phyloP scores from a whole-genome alignment of 2,888 invertebrate species.

The Lypha dubia region DNA sequence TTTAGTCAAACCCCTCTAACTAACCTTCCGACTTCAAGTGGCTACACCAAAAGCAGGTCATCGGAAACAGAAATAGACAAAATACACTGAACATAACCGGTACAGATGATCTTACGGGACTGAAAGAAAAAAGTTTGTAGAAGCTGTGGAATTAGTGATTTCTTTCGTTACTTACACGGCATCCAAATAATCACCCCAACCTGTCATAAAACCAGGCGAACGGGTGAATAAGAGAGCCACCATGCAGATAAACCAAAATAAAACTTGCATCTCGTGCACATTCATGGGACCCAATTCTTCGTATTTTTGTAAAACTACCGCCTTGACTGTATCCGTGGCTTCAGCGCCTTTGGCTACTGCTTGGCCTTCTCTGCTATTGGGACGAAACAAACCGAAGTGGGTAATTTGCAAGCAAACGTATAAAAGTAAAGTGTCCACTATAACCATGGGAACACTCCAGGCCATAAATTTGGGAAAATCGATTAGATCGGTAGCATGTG shows the following conservation, averaged over 20 bases:
- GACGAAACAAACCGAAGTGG: conserved; percentile 79
- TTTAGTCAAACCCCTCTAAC: neutral
- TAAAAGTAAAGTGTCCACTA: conserved; percentile 72
- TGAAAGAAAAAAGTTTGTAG: conserved; percentile 32
- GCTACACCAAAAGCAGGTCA: conserved; percentile 88
- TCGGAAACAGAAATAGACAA: conserved; percentile 91
- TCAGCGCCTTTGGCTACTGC: conserved; percentile 62
- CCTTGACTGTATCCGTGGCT: conserved; percentile 55
- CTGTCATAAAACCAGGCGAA: conserved; percentile 66
- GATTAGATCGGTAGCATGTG: conserved; percentile 74
- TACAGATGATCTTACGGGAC: conserved; percentile 83
- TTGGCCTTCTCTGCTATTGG: conserved; percentile 70
- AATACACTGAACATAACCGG: conserved; percentile 90
- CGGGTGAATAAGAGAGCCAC: conserved; percentile 65
- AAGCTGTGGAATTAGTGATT: too few species aligned
- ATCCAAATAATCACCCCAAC: conserved; percentile 69
- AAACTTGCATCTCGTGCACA: conserved; percentile 70
- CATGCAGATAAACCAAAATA: conserved; percentile 65
- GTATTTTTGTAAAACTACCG: conserved; percentile 62
- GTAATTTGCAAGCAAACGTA: conserved; percentile 75
- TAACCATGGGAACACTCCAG: conserved; percentile 75
- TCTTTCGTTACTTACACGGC: conserved; percentile 47
- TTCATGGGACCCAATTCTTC: conserved; percentile 68
- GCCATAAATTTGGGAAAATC: conserved; percentile 77
- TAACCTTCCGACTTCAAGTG: conserved; percentile 84